Conservation (phyloP, 2,888 invertebrate species). For the Cheilosia grossa region DNA sequence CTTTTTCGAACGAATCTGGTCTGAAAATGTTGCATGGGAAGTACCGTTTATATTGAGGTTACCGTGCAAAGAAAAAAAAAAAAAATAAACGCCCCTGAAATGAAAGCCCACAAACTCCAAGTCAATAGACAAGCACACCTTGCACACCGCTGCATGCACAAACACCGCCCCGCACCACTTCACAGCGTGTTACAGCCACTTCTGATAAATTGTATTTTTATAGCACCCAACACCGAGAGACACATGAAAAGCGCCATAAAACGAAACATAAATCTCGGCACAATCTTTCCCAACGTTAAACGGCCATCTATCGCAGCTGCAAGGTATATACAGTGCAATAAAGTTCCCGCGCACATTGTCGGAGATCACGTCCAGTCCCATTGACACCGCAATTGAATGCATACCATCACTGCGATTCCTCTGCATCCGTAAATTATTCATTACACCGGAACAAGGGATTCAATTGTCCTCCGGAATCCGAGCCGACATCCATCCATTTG, state of each 20-base stretch:
- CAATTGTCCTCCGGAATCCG: not conserved
- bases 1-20: too few species aligned
- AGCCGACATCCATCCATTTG: conserved; percentile 15
- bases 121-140: too few species aligned
- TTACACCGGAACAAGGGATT: not conserved
- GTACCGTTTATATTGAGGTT: too few species aligned
- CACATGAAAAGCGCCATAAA: conserved; percentile 39
- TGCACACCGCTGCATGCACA: not conserved
- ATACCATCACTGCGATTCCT: conserved; percentile 11
- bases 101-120: too few species aligned
- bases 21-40: too few species aligned
- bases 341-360: conserved; percentile 23
- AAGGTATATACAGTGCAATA: conserved; percentile 3
- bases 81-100: too few species aligned
- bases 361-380: conserved; percentile 8
- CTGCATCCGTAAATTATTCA: conserved; percentile 23
- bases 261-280: conserved; percentile 33
- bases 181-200: not conserved
- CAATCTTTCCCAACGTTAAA: not conserved
- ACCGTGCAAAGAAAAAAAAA: too few species aligned
- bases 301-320: not conserved
- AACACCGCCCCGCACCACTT: not conserved
- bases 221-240: conserved; percentile 8
- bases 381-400: conserved; percentile 46
- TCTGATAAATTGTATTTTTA: conserved; percentile 31